phyloP scores from a whole-genome alignment of 1,140 invertebrate species.

The Trinorchestia longiramus region DNA sequence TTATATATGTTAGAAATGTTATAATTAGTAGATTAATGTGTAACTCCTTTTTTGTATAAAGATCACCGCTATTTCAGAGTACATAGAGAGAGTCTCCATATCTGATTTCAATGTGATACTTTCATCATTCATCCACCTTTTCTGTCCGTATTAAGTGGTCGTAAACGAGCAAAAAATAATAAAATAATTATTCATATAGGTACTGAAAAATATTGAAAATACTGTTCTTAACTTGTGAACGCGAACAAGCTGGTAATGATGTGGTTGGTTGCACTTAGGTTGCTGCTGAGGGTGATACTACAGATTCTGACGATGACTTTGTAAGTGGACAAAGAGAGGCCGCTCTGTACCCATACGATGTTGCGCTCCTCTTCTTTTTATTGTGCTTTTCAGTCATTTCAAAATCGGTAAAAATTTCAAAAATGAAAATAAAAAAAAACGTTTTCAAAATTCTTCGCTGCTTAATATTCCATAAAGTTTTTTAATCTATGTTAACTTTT shows the following conservation, averaged over 20 bases:
- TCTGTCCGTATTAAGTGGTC: not conserved
- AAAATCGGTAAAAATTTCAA: too few relatives aligned
- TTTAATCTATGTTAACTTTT: too few relatives aligned
- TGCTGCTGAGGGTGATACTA: conserved; percentile 11
- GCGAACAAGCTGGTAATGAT: not conserved
- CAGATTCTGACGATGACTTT: conserved; percentile 32
- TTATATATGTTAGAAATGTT: not conserved
- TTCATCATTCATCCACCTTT: not conserved
- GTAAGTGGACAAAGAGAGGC: not conserved
- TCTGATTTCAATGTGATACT: not conserved
- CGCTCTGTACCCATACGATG: not conserved
- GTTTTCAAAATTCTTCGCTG: too few relatives aligned
- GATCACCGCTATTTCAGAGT: not conserved
- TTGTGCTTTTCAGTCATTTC: not conserved
- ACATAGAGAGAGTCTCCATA: not conserved
- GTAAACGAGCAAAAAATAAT: not conserved
- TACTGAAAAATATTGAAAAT: not conserved
- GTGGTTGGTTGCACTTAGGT: conserved; percentile 31
- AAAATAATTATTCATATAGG: not conserved
- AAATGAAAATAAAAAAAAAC: too few relatives aligned
- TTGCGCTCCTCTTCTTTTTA: not conserved
- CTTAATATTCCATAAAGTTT: too few relatives aligned
- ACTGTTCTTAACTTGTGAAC: not conserved
- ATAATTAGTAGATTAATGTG: not conserved
- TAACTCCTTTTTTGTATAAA: not conserved